phyloP scores from a whole-genome alignment of 64 coral and sea anemone genomes.

The Catalaphyllia jardinei region DNA sequence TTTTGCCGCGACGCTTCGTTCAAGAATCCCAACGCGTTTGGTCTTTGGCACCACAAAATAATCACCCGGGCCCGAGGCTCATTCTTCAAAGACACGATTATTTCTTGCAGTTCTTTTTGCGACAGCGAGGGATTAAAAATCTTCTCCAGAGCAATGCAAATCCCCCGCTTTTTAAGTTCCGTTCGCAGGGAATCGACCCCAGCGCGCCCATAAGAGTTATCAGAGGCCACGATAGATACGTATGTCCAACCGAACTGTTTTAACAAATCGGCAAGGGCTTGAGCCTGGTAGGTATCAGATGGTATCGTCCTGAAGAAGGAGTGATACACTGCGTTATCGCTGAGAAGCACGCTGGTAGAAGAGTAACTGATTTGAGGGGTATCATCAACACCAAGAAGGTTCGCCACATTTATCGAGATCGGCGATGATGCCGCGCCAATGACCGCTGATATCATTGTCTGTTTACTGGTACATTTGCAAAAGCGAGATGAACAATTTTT shows the following conservation, averaged over 20 bases:
- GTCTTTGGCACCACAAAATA: constrained; percentile 83
- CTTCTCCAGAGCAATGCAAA: constrained; percentile 68
- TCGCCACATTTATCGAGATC: constrained; percentile 73
- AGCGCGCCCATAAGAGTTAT: constrained; percentile 76
- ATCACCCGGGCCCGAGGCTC: constrained; percentile 55
- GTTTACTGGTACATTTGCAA: constrained; percentile 11
- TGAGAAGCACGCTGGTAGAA: constrained; percentile 77
- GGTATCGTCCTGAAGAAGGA: constrained; percentile 90
- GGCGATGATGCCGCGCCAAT: constrained; percentile 82
- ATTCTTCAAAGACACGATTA: constrained; percentile 65
- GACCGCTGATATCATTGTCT: constrained; percentile 62
- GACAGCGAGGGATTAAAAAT: constrained; percentile 71
- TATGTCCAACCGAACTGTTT: constrained; percentile 79
- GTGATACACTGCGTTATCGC: constrained; percentile 66
- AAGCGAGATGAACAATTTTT: constrained; percentile 11
- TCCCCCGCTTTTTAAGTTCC: constrained; percentile 67
- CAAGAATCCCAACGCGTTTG: constrained; percentile 82
- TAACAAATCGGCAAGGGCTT: constrained; percentile 80
- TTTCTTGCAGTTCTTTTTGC: constrained; percentile 44
- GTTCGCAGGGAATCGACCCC: constrained; percentile 72
- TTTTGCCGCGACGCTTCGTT: constrained; percentile 69
- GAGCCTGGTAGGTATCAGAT: constrained; percentile 86
- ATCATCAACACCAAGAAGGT: constrained; percentile 57
- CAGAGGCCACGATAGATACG: constrained; percentile 82
- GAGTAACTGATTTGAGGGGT: constrained; percentile 93